Percentiles rank a stretch among this genome's conserved stretches.
Evolutionary conservation across 64 coral and sea anemone species (phyloP).

Genomic region (Astreopora myriophthalma): DNA sequence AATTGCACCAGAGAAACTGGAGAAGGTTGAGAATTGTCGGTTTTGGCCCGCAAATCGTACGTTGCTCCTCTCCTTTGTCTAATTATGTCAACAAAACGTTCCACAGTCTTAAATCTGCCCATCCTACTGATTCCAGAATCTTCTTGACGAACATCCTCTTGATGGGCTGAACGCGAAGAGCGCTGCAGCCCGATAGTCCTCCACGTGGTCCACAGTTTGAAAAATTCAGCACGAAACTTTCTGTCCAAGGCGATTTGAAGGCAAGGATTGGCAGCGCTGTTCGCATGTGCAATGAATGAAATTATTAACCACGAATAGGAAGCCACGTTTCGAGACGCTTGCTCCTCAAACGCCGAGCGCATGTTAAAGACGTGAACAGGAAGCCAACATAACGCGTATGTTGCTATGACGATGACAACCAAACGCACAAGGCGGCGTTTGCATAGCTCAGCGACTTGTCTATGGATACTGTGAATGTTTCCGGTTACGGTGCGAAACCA

Average conservation of each 20-base stretch:
- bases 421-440: not conserved
- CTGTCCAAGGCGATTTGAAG: not conserved
- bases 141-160: not conserved
- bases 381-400: not conserved
- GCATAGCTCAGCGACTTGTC: not conserved
- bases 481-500: not conserved
- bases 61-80: not conserved
- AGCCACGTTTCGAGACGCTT: not conserved
- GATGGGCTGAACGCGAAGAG: not conserved
- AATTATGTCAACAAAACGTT: not conserved
- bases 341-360: not conserved
- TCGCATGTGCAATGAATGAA: not conserved
- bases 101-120: not conserved
- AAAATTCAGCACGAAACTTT: constrained; percentile 2
- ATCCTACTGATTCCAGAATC: not conserved
- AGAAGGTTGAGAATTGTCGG: not conserved
- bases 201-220: not conserved
- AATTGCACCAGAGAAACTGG: not conserved
- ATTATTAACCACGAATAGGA: not conserved
- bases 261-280: not conserved
- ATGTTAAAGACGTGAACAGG: constrained; percentile 11
- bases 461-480: constrained; percentile 9
- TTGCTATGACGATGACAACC: constrained; percentile 32
- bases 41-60: not conserved
- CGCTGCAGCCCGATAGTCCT: not conserved